Evolutionary conservation across 2,797 vertebrate genomes (phyloP).

Genomic region (Melanotaenia boesemani): DNA sequence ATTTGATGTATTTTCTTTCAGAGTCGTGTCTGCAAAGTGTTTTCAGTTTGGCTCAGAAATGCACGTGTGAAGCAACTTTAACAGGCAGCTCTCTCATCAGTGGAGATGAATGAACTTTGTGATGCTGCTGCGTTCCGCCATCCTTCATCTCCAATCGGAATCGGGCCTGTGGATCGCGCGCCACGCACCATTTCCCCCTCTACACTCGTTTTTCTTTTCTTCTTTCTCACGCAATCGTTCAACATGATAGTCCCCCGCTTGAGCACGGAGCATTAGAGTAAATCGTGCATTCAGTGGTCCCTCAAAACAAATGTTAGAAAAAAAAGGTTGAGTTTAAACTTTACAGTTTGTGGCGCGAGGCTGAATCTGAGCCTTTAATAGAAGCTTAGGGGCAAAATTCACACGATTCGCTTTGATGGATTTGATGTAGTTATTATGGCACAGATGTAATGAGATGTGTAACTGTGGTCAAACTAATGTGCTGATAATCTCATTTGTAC

Average conservation of each 20-base stretch:
- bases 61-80: too few species aligned
- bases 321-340: not conserved
- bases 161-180: constrained; percentile 6
- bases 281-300: not conserved
- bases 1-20: too few species aligned
- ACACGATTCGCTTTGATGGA: constrained; percentile 24
- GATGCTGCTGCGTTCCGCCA: not conserved
- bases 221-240: constrained; percentile 66
- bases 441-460: constrained; percentile 15
- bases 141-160: not conserved
- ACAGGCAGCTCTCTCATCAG: too few species aligned
- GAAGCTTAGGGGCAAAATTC: not conserved
- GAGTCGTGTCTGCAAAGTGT: too few species aligned
- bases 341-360: not conserved
- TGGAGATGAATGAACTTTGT: too few species aligned
- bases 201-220: constrained; percentile 8
- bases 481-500: constrained; percentile 32
- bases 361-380: constrained; percentile 15
- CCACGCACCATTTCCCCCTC: not conserved
- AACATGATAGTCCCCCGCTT: constrained; percentile 47
- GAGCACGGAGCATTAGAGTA: constrained; percentile 25
- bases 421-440: constrained; percentile 14
- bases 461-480: constrained; percentile 18
- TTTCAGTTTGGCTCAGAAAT: too few species aligned
- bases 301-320: too few species aligned